Conservation (phyloP, 2,797 vertebrate genomes). For the Phaenicophaeus curvirostris region DNA sequence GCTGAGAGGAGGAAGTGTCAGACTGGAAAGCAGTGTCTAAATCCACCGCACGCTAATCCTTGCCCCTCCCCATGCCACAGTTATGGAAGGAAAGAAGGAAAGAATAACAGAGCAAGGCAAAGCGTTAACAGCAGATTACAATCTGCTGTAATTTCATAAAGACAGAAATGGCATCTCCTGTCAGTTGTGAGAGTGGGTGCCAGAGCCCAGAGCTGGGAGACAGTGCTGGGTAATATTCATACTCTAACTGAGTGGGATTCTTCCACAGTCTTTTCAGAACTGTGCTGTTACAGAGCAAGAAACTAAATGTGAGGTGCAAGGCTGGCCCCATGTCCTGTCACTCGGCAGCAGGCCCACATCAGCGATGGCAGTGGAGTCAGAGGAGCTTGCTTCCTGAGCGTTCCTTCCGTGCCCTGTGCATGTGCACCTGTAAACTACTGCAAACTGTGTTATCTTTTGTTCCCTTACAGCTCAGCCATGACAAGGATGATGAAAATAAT, state of each 20-base stretch:
- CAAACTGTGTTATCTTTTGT: neutral
- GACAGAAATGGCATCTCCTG: neutral
- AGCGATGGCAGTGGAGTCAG: fast-evolving
- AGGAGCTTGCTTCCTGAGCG: fast-evolving
- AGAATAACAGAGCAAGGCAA: neutral
- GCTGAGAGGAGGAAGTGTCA: neutral
- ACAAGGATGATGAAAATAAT: neutral
- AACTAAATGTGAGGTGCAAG: neutral
- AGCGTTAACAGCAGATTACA: neutral
- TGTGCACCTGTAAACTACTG: neutral
- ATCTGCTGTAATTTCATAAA: neutral
- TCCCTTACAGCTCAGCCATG: neutral
- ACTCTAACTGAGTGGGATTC: neutral
- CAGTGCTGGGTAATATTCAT: neutral
- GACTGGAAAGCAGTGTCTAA: neutral
- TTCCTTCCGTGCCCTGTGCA: neutral
- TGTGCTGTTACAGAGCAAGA: neutral
- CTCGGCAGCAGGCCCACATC: fast-evolving
- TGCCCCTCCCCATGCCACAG: neutral
- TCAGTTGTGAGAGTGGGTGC: fast-evolving
- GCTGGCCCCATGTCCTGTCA: fast-evolving
- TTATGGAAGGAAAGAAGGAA: neutral
- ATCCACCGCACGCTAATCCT: neutral
- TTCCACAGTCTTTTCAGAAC: neutral
- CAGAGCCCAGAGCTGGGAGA: neutral